A percentile compares a stretch with the other conserved stretches of the same genome.
Evolutionary conservation across 2,888 invertebrate species (phyloP).

Genomic region (Isoperla grammatica): DNA sequence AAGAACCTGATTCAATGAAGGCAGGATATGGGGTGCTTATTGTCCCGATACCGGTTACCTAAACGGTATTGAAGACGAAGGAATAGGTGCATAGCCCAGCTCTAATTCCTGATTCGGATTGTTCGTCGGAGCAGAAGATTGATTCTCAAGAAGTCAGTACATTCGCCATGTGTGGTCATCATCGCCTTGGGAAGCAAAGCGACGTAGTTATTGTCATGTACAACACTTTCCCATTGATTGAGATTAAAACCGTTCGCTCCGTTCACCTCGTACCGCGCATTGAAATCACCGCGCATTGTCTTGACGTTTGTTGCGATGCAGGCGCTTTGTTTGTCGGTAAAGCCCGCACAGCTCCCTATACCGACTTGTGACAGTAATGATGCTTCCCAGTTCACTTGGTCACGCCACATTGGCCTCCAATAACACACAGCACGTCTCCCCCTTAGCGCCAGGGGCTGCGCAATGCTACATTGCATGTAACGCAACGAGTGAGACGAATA

Average conservation of each 20-base stretch:
- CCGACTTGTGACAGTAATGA: slow-evolving; percentile 5
- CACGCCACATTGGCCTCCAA: slow-evolving; percentile 5
- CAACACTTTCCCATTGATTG: no score
- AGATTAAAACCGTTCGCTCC: not conserved
- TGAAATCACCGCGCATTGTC: slow-evolving; percentile 11
- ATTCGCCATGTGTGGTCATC: slow-evolving; percentile 9
- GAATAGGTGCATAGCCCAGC: slow-evolving; percentile 7
- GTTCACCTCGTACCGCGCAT: not conserved
- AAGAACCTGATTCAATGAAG: not conserved
- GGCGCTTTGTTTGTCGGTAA: not conserved
- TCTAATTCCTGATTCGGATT: slow-evolving; percentile 13
- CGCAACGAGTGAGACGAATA: no score
- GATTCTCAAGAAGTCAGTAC: slow-evolving; percentile 24
- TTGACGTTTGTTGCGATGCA: not conserved
- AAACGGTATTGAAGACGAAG: slow-evolving; percentile 7
- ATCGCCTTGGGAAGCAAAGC: not conserved
- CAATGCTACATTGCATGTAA: no score
- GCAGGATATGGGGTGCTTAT: slow-evolving; percentile 2
- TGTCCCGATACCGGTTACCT: not conserved
- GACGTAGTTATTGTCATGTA: no score
- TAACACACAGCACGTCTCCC: not conserved
- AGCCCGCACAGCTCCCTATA: slow-evolving; percentile 2
- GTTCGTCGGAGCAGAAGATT: slow-evolving; percentile 21
- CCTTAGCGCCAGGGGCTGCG: no score
- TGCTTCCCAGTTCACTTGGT: not conserved